phyloP scores from a whole-genome alignment of 2,113 vertebrate genomes.

The Physeter macrocephalus region DNA sequence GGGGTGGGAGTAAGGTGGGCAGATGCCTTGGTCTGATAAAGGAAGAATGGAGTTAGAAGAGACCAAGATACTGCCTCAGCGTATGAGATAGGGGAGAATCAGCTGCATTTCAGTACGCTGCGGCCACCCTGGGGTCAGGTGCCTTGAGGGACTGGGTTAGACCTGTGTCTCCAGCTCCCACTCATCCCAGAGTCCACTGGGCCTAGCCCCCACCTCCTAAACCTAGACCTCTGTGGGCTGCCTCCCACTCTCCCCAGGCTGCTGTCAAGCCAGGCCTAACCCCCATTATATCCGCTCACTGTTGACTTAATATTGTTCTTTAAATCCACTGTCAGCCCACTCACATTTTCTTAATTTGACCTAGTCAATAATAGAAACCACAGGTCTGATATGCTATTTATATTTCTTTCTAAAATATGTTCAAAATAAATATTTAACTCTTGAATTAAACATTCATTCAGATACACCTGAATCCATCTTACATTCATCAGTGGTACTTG shows the following conservation, averaged over 20 bases:
- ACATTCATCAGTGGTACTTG: not conserved
- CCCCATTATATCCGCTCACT: not conserved
- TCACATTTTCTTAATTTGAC: not conserved
- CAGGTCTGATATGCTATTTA: constrained; percentile 1
- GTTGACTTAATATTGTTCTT: not conserved
- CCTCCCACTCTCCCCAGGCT: not conserved
- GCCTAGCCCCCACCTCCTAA: not conserved
- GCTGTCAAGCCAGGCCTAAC: not conserved
- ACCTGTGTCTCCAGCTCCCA: not conserved
- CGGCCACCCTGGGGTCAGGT: not conserved
- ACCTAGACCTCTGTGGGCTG: not conserved
- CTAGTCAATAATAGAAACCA: constrained; percentile 7
- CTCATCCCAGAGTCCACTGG: not conserved
- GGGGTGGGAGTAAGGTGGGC: not conserved
- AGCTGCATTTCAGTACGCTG: not conserved
- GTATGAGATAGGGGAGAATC: not conserved
- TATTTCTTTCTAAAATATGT: constrained; percentile 23
- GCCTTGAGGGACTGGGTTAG: not conserved
- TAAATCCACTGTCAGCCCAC: not conserved
- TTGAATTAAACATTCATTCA: constrained; percentile 32
- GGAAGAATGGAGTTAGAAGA: not conserved
- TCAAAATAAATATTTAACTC: constrained; percentile 28
- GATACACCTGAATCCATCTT: not conserved
- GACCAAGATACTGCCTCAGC: not conserved
- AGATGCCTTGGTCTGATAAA: not conserved